Conservation (phyloP, 2,888 invertebrate species). For the Rapana venosa region DNA sequence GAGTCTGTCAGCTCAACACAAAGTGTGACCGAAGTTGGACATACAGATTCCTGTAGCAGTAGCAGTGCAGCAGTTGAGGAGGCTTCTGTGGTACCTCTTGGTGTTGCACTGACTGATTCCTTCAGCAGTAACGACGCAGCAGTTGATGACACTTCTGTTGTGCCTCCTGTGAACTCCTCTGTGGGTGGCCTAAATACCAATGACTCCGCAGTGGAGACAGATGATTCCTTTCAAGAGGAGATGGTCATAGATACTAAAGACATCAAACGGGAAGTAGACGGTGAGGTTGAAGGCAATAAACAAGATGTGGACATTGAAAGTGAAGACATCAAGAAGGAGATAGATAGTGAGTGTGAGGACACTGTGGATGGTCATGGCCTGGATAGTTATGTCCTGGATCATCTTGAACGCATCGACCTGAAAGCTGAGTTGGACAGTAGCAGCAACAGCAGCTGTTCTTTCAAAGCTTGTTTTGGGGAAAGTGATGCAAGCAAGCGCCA, state of each 20-base stretch:
- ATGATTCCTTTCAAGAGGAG: conserved; percentile 22
- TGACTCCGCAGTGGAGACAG: conserved; percentile 31
- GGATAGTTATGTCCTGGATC: not conserved
- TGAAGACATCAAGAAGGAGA: conserved; percentile 14
- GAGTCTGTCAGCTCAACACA: conserved; percentile 11
- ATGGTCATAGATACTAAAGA: conserved; percentile 18
- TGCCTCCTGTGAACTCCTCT: not conserved
- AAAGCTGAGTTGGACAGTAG: conserved; percentile 29
- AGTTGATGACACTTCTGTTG: not conserved
- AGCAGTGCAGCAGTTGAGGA: not conserved
- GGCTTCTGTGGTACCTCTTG: not conserved
- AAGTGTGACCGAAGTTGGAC: not conserved
- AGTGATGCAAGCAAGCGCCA: conserved; percentile 76
- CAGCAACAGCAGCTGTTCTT: conserved; percentile 33
- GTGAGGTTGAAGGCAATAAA: not conserved
- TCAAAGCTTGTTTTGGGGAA: conserved; percentile 54
- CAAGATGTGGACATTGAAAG: not conserved
- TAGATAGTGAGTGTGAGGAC: conserved; percentile 17
- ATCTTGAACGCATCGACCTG: not conserved
- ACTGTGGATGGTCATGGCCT: conserved; percentile 2
- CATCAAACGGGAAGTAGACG: not conserved
- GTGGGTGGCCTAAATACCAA: not conserved
- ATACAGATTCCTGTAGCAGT: not conserved
- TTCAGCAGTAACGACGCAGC: not conserved
- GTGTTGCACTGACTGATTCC: no score